Percentiles rank a stretch among this genome's conserved stretches.
Conservation (phyloP, 2,888 invertebrate species). For the Belgica antarctica region DNA sequence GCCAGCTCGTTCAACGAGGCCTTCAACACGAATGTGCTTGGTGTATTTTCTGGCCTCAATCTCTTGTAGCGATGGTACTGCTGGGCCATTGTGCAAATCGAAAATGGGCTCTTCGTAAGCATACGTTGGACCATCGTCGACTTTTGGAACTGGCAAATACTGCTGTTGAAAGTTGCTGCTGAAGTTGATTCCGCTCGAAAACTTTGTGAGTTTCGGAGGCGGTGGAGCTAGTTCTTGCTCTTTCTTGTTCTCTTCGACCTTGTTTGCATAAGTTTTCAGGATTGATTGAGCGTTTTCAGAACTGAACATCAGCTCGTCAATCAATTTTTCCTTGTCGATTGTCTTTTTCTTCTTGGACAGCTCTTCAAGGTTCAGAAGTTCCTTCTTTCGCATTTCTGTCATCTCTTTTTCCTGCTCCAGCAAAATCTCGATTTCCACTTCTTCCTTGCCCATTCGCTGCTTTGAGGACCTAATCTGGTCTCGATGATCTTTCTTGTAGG, state of each 20-base stretch:
- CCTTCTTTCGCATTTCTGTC: slow-evolving; percentile 70
- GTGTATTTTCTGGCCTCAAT: slow-evolving; percentile 69
- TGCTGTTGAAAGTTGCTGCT: slow-evolving; percentile 63
- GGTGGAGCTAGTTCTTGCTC: slow-evolving; percentile 56
- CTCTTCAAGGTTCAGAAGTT: slow-evolving; percentile 62
- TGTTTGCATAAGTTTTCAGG: slow-evolving; percentile 74
- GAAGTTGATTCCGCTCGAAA: slow-evolving; percentile 85
- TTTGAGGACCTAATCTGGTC: slow-evolving; percentile 80
- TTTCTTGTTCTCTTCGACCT: slow-evolving; percentile 65
- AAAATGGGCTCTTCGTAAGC: slow-evolving; percentile 63
- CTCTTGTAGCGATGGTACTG: slow-evolving; percentile 64
- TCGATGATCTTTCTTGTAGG: slow-evolving; percentile 86
- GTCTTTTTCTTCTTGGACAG: slow-evolving; percentile 79
- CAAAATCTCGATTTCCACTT: slow-evolving; percentile 81
- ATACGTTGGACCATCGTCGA: slow-evolving; percentile 76
- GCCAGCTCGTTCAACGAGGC: slow-evolving; percentile 75
- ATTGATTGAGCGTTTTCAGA: slow-evolving; percentile 87
- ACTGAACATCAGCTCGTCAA: slow-evolving; percentile 93
- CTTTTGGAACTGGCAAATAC: slow-evolving; percentile 67
- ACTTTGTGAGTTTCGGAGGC: slow-evolving; percentile 64
- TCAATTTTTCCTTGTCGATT: slow-evolving; percentile 84
- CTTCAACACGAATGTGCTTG: slow-evolving; percentile 69
- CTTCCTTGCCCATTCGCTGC: slow-evolving; percentile 72
- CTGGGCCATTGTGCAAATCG: slow-evolving; percentile 69
- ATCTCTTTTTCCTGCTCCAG: slow-evolving; percentile 77